Base-by-base conservation (phyloP, 2,888 invertebrate species). In the Neoascia interrupta region DNA sequence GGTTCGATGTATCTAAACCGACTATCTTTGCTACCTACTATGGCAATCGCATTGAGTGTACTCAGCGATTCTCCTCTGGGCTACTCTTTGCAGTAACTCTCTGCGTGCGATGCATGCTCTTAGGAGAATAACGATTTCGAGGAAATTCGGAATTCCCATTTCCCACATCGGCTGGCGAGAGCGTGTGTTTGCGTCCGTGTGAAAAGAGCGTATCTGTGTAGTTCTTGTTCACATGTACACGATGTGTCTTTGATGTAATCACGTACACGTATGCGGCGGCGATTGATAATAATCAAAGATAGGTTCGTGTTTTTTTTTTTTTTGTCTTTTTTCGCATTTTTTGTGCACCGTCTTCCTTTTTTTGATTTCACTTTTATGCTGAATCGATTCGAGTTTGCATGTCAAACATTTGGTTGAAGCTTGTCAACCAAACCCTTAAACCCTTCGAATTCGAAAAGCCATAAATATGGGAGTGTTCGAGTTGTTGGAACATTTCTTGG, bases 1-100 rank as follows among this genome's bases (percentile, higher is more conserved):
- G 84, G 82, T 83, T 83, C 84, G 81, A 83, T 83, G 84, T 83
- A 75, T 82, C 83, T 70, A 84, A 84, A 84, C 84, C 84, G 84
- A 85, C 85, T 85, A 70, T 70, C 61, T 60, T 60, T 53, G 19
- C 53, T 70, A 54, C 70, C 70, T 70, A 70, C 70, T 70, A 45
- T 47, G 45, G 45, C 70, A 37, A 54, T 69, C 61, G 37, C 21
- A 21, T 54, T 36, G 43, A 43, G 53, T 51, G 11, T 43, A 28
- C 45, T 45, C 21, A 34, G 49, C 8, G 5, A 18, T 51, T 26
- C 19, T 19, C 13, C 31, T 21, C 45, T 8, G 36, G 23, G 21
- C 8, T 47, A n/a, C 18, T 43, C 26, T 18, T 5, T 19, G 19
- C 10, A 23, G n/a, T 13, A 0, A 6, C 23, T 31, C 41, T 41